Percentiles rank a stretch among this genome's conserved stretches.
Conservation (phyloP, 2,113 vertebrate species). For the Eolophus roseicapilla region DNA sequence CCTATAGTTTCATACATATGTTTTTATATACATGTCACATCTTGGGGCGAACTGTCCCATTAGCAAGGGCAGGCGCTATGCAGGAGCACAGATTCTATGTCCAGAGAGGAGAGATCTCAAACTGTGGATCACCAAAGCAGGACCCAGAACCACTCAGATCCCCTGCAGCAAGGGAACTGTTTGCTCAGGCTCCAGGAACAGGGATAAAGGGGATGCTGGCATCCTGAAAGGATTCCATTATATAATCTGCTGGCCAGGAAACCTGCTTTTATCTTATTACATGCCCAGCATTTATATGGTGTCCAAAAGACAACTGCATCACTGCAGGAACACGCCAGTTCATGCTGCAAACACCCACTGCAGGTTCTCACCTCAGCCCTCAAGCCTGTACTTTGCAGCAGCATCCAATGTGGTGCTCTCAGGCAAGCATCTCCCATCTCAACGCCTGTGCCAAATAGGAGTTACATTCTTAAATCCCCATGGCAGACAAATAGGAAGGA, state of each 20-base stretch:
- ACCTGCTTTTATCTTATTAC: not conserved
- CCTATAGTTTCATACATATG: not conserved
- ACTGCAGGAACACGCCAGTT: not conserved
- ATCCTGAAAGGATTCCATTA: not conserved
- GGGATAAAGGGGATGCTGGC: not conserved
- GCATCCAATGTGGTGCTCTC: fast-evolving
- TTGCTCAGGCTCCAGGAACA: not conserved
- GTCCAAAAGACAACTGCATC: not conserved
- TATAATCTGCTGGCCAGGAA: not conserved
- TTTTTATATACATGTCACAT: not conserved
- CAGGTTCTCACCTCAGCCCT: not conserved
- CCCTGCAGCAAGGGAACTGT: not conserved
- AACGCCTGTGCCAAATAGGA: not conserved
- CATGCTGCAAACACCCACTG: not conserved
- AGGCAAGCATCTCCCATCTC: not conserved
- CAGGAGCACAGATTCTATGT: not conserved
- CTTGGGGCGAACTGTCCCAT: not conserved
- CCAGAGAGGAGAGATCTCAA: not conserved
- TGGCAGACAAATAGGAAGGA: not conserved
- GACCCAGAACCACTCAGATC: not conserved
- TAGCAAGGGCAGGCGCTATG: not conserved
- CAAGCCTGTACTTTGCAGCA: fast-evolving
- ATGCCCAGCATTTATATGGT: not conserved
- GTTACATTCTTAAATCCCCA: not conserved
- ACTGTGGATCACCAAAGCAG: not conserved